A percentile compares a stretch with the other conserved stretches of the same genome.
Evolutionary conservation across 2,113 vertebrate species (phyloP).

Genomic region (Perognathus longimembris): DNA sequence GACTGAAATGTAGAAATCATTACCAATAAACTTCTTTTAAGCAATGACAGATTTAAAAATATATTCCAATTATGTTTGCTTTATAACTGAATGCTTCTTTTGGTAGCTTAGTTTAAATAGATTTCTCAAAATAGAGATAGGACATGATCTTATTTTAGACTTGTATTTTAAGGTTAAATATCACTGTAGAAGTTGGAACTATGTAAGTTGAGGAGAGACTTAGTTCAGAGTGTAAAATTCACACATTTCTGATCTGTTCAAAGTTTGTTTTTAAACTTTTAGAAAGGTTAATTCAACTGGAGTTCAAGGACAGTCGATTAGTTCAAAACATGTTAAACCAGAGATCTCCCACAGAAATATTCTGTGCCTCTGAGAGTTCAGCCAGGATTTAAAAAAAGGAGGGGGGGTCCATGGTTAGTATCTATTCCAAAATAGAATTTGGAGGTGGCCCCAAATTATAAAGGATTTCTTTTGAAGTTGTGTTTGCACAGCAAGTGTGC

Average conservation of each 20-base stretch:
- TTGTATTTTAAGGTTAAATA: conserved; percentile 46
- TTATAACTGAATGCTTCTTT: neutral
- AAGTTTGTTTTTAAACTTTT: conserved; percentile 23
- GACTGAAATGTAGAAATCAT: neutral
- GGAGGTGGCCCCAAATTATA: neutral
- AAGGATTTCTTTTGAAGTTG: neutral
- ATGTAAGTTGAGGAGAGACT: neutral
- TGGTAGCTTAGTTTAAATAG: conserved; percentile 10
- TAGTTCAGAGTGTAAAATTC: neutral
- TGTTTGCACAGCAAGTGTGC: neutral
- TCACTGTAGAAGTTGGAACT: conserved; percentile 42
- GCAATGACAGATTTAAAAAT: neutral
- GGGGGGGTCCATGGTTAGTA: neutral
- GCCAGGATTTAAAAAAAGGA: neutral
- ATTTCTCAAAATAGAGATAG: conserved; percentile 26
- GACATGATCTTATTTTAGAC: conserved; percentile 33
- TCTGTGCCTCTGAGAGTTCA: neutral
- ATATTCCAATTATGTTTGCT: neutral
- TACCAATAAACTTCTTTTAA: neutral
- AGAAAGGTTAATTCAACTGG: neutral
- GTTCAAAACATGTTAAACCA: neutral
- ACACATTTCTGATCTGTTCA: neutral
- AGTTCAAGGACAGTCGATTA: neutral
- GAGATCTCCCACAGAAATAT: neutral
- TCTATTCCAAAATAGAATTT: neutral